phyloP scores from a whole-genome alignment of 2,888 invertebrate genomes.

The Candidula unifasciata region DNA sequence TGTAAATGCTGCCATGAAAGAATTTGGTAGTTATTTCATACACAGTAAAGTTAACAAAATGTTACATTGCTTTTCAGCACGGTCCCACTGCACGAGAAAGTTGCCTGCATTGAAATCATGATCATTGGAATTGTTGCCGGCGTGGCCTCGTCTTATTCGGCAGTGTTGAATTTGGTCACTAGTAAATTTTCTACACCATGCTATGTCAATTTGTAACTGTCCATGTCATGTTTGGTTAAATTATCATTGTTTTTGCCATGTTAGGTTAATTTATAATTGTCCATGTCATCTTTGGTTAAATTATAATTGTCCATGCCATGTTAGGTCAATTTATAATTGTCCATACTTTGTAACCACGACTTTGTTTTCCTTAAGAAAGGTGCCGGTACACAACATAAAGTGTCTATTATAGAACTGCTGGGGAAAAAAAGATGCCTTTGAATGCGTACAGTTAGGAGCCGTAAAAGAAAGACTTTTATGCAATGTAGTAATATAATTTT shows the following conservation, averaged over 20 bases:
- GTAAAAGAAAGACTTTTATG: no score
- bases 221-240: slow-evolving; percentile 70
- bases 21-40: no score
- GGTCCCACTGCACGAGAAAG: slow-evolving; percentile 45
- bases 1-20: no score
- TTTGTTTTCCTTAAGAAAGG: no score
- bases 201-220: slow-evolving; percentile 59
- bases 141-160: slow-evolving; percentile 82
- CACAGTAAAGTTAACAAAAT: no score
- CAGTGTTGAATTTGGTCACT: slow-evolving; percentile 76
- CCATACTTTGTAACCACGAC: neutral
- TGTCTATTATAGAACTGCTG: no score
- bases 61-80: neutral
- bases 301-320: neutral
- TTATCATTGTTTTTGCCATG: slow-evolving; percentile 65
- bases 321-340: neutral
- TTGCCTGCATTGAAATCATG: slow-evolving; percentile 79
- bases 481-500: no score
- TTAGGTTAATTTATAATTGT: slow-evolving; percentile 60
- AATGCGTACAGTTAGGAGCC: no score
- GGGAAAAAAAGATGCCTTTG: no score
- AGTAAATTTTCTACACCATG: slow-evolving; percentile 71
- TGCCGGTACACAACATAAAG: no score
- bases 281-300: slow-evolving; percentile 69
- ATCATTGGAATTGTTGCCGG: slow-evolving; percentile 83